Base-by-base conservation (phyloP, 2,888 invertebrate genomes). In the Oligia latruncula region DNA sequence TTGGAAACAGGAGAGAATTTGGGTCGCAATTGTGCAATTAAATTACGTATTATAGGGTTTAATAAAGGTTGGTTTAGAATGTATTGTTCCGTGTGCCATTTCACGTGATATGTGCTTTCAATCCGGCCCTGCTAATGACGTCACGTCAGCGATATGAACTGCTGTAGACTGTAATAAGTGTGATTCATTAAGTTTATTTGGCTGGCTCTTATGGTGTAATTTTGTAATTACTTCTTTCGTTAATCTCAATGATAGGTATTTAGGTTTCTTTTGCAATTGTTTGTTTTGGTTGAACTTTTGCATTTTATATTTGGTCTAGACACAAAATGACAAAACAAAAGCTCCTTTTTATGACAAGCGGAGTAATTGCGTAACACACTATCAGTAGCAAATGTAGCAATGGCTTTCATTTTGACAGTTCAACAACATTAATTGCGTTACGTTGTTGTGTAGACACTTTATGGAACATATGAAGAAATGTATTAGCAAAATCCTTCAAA, bases 81-180 rank as follows among this genome's bases (percentile, higher is more conserved):
- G 76, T 72, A 86, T 80, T 83, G 83, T 83, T 78, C 52, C 17
- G 65, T 71, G 64, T 70, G 83, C 81, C 80, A 73, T 80, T 80
- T 77, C n/a, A 58, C 55, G 68, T 77, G 80, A 71, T 70, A 68
- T 77, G 76, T 72, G 86, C 86, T 81, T 78, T 78, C 74, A 81
- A 83, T 83, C 62, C 73, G 60, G 60, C 79, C 46, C 64, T 84
- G 82, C 70, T 76, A 82, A 77, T 80, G 76, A 75, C 70, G 64
- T 80, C 72, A 77, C 70, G 64, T 80, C 72, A 75, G 49, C 65
- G 35, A 67, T 55, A 72, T 58, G 49, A 66, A 73, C 67, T 73
- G 72, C 43, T 65, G 71, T 68, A 71, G 66, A 81, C 46, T 81
- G 60, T 78, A 58, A 70, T 81, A 62, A 65, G 49, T 46, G 62